Percentiles rank a stretch among this genome's conserved stretches.
phyloP scores from a whole-genome alignment of 2,888 invertebrate species.

The Nephrotoma guestfalica region DNA sequence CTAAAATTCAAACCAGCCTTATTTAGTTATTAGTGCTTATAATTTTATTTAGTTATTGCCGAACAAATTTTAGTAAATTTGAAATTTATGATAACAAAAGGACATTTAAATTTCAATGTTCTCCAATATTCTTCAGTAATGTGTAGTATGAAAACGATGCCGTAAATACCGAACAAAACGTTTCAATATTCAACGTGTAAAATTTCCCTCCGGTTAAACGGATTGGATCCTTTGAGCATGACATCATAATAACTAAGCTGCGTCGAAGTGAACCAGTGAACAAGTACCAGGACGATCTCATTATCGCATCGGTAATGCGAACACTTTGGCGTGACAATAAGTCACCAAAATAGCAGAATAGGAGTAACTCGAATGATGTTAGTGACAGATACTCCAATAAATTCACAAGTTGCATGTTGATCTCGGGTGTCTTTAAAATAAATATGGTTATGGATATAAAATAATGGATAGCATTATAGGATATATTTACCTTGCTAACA shows the following conservation, averaged over 20 bases:
- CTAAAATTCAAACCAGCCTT: no score
- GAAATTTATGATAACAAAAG: no score
- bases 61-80: no score
- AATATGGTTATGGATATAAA: no score
- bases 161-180: slow-evolving; percentile 12
- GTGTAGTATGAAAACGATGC: slow-evolving; percentile 5
- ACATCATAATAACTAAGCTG: slow-evolving; percentile 20
- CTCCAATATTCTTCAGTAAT: slow-evolving; percentile 1
- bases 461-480: not conserved
- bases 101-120: not conserved
- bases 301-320: slow-evolving; percentile 21
- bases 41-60: no score
- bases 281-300: slow-evolving; percentile 23
- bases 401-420: slow-evolving; percentile 15
- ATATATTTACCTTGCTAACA: slow-evolving; percentile 21
- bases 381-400: slow-evolving; percentile 22
- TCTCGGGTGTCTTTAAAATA: slow-evolving; percentile 4
- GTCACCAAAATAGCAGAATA: slow-evolving; percentile 25
- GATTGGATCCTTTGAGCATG: slow-evolving; percentile 17
- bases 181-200: slow-evolving; percentile 20
- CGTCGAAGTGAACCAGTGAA: slow-evolving; percentile 17
- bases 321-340: slow-evolving; percentile 17
- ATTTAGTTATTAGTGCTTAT: no score
- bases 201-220: slow-evolving; percentile 24
- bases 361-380: slow-evolving; percentile 21